Evolutionary conservation across 2,797 vertebrate species (phyloP), one percentile per base, ranked within the genome.

Genomic region (Diglossa cyanea): DNA sequence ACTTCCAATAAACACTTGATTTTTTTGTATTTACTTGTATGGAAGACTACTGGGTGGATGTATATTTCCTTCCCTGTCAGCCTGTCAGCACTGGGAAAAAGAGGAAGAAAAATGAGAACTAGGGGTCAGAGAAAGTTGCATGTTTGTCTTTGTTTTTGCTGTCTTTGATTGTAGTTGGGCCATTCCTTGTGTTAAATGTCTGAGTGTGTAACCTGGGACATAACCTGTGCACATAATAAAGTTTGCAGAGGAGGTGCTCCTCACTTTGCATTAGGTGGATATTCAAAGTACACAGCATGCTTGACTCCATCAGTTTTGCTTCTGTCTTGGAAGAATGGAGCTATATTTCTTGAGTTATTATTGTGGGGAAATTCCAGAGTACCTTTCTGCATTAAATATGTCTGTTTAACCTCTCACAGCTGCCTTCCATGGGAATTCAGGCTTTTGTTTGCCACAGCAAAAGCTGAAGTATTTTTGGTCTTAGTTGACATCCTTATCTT

Each of bases 1-100:
- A 94, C 55, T 94, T 95, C 82, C 82, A 97, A 96, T 97, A 97
- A 96, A 97, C 79, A 91, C 85, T 92, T 94, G 88, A 95, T 89
- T 95, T 92, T 95, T 96, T 96, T 93, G 60, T 96, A 92, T 88
- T 93, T 96, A 55, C 84, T 94, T 81, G 48, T 94, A 94, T 76
- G 76, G 73, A 88, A 73, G 76, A 91, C 73, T 95, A 4, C 47
- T 40, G 80, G 87, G 61, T 94, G 85, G 35, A 55, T 85, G 53
- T 74, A 31, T 76, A 19, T 92, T 92, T 86, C 39, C 47, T 86
- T 95, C 24, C 75, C 44, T 85, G 25, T 78, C 77, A 79, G 51
- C 73, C 15, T 73, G 54, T 65, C 54, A 24, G 67, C 77, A 23
- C 30, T 42, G 81, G 61, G 74, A 48, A 76, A 67, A 78, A n/a